Conservation (phyloP, 2,797 vertebrate genomes). For the Anabas testudineus region DNA sequence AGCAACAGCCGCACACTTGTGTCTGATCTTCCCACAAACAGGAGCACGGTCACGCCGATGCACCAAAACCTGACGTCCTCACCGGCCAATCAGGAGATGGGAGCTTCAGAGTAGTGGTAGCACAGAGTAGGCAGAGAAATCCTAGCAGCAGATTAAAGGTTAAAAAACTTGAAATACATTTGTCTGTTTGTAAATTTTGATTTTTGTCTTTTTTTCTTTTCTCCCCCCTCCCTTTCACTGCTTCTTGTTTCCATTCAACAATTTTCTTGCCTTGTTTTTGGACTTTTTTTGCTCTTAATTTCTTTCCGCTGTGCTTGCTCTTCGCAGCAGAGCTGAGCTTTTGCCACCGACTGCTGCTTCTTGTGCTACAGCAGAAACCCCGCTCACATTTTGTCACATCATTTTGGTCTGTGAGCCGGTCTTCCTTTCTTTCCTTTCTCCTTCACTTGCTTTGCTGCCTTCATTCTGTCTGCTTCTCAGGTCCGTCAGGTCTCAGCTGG, state of each 20-base stretch:
- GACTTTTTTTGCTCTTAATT: conserved; percentile 35
- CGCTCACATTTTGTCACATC: conserved; percentile 49
- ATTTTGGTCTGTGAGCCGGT: conserved; percentile 45
- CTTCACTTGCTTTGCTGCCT: conserved; percentile 45
- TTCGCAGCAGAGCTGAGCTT: conserved; percentile 66
- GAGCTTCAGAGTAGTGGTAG: conserved; percentile 19
- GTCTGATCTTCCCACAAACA: conserved; percentile 27
- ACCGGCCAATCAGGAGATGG: conserved; percentile 55
- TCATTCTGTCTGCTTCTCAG: conserved; percentile 74
- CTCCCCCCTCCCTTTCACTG: conserved; percentile 57
- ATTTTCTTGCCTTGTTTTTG: conserved; percentile 1
- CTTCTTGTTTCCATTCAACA: conserved; percentile 53
- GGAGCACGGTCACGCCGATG: conserved; percentile 48
- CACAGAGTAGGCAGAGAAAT: background rate
- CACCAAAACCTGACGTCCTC: conserved; percentile 52
- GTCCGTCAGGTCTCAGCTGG: conserved; percentile 77
- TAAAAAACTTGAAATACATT: conserved; percentile 60
- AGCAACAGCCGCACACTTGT: conserved; percentile 30
- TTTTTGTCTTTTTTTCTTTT: conserved; percentile 65
- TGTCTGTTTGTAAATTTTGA: conserved; percentile 70
- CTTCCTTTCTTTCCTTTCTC: conserved; percentile 3
- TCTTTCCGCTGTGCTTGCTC: conserved; percentile 37
- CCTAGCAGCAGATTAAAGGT: conserved; percentile 22
- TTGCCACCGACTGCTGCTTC: conserved; percentile 28
- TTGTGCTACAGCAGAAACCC: conserved; percentile 29